These are phyloP conservation scores for Drosophila oshimai DNA, from an alignment of 1,140 invertebrate species.

Conservation along the genomic window DNA sequence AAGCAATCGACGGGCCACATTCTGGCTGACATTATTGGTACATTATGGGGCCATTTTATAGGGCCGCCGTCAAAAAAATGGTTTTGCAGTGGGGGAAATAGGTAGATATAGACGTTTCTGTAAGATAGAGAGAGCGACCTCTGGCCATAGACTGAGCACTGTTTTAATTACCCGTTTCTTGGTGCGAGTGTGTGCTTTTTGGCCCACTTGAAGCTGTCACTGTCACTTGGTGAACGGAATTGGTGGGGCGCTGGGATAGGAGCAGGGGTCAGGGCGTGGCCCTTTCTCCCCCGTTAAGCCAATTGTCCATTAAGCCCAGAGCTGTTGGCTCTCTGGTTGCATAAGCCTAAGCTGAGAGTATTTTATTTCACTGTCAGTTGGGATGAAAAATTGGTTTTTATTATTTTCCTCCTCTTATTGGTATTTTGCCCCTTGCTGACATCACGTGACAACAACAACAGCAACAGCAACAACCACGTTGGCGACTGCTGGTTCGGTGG, in stretches of 20 bases:
- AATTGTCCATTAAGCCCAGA: constrained; percentile 53
- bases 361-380: constrained; percentile 68
- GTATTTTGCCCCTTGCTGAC: constrained; percentile 60
- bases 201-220: constrained; percentile 50
- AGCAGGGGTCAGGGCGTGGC: constrained; percentile 25
- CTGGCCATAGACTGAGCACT: constrained; percentile 50
- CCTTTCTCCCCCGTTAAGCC: constrained; percentile 23
- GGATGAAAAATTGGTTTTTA: constrained; percentile 45
- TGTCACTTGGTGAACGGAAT: constrained; percentile 22
- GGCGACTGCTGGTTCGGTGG: constrained; percentile 58
- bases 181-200: constrained; percentile 36
- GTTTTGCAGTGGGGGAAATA: not conserved
- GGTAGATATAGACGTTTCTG: constrained; percentile 2
- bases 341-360: constrained; percentile 44
- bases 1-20: constrained; percentile 41
- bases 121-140: constrained; percentile 26
- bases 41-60: constrained; percentile 68
- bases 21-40: constrained; percentile 64
- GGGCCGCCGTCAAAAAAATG: constrained; percentile 51
- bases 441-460: constrained; percentile 56
- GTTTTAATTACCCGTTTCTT: constrained; percentile 63
- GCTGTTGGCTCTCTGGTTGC: constrained; percentile 37
- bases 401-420: constrained; percentile 24
- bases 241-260: not conserved
- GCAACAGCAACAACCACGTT: constrained; percentile 14